Conservation (phyloP, 2,888 invertebrate genomes). For the Creontiades dilutus region DNA sequence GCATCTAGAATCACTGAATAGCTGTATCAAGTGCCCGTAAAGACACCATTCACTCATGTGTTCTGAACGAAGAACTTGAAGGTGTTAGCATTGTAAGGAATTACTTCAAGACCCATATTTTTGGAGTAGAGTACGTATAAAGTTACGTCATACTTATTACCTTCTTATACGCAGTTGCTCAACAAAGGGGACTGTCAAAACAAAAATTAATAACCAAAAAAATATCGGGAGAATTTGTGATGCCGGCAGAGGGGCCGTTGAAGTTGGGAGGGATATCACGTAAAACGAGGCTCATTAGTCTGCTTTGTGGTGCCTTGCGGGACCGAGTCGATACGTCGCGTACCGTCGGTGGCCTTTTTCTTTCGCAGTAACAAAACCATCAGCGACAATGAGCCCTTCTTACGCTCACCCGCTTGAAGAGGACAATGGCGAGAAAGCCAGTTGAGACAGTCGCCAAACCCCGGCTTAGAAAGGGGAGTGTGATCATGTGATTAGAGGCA, state of each 20-base stretch:
- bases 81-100: too few relatives aligned
- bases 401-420: background rate
- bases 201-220: constrained; percentile 2
- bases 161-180: too few relatives aligned
- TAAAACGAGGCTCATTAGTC: background rate
- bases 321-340: background rate
- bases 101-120: too few relatives aligned
- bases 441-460: constrained; percentile 29
- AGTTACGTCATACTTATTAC: too few relatives aligned
- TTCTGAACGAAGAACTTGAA: too few relatives aligned
- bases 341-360: background rate
- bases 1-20: too few relatives aligned
- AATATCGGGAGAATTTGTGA: background rate
- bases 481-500: constrained; percentile 32
- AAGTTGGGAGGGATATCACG: background rate
- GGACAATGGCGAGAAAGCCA: constrained; percentile 42
- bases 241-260: background rate
- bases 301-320: background rate
- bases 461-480: constrained; percentile 11
- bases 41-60: too few relatives aligned
- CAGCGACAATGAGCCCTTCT: background rate
- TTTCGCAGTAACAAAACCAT: constrained; percentile 19
- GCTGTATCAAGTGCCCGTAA: too few relatives aligned
- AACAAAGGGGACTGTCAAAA: background rate
- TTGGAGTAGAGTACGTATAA: too few relatives aligned